Conservation (phyloP, 2,797 vertebrate species). For the Hydrocynus forskahlii region DNA sequence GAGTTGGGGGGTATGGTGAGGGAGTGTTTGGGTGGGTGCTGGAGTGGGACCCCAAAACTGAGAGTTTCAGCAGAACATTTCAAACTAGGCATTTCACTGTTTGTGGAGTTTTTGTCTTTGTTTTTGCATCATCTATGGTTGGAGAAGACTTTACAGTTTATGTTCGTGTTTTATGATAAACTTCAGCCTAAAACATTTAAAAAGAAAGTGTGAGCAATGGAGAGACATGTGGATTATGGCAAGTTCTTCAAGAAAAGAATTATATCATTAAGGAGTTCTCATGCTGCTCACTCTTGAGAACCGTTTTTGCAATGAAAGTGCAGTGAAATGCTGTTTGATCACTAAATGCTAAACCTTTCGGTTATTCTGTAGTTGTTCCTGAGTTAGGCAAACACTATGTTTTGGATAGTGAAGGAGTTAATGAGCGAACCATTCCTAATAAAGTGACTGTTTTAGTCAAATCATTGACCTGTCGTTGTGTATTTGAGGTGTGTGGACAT, state of each 20-base stretch:
- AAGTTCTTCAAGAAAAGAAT: too few relatives aligned
- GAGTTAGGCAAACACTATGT: neutral
- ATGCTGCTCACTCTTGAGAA: too few relatives aligned
- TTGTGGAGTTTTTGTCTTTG: neutral
- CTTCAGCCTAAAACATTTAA: neutral
- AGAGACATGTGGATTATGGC: neutral
- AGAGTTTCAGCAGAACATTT: neutral
- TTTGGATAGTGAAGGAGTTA: neutral
- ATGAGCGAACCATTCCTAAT: neutral
- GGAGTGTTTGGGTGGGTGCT: constrained; percentile 49
- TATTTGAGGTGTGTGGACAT: neutral
- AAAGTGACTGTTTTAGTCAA: neutral
- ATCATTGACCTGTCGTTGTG: neutral
- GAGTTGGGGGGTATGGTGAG: constrained; percentile 43
- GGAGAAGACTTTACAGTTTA: neutral
- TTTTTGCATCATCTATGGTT: neutral
- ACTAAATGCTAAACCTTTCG: neutral
- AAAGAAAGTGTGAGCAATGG: neutral
- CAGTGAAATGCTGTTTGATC: neutral
- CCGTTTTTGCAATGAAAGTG: too few relatives aligned
- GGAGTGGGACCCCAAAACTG: constrained; percentile 35
- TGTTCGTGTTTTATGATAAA: neutral
- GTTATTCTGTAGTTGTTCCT: neutral
- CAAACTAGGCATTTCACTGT: neutral
- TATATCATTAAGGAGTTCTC: too few relatives aligned